Conservation (phyloP, 2,888 invertebrate species). For the Hylaea fasciaria region DNA sequence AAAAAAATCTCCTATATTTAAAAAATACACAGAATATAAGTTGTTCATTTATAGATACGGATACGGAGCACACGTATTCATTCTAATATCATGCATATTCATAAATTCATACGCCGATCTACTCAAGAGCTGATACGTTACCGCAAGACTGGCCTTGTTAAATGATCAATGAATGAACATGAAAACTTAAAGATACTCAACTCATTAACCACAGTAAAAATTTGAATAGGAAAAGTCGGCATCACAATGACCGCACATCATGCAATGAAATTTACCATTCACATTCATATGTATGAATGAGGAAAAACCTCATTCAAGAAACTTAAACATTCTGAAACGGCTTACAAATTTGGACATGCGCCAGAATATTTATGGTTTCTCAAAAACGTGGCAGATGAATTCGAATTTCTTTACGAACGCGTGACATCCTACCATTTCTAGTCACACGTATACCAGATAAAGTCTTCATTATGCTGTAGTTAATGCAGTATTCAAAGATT, state of each 20-base stretch:
- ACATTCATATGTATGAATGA: constrained; percentile 33
- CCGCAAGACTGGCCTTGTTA: constrained; percentile 1
- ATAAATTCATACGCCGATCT: constrained; percentile 1
- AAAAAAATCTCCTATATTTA: too few species aligned
- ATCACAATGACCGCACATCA: constrained; percentile 10
- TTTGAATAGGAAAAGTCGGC: constrained; percentile 14
- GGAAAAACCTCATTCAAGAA: constrained; percentile 32
- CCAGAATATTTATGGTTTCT: constrained; percentile 26
- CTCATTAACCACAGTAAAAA: background rate
- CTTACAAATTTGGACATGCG: constrained; percentile 28
- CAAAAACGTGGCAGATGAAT: constrained; percentile 19
- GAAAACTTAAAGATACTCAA: background rate
- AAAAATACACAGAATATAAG: too few species aligned
- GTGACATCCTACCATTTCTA: background rate
- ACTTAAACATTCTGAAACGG: constrained; percentile 25
- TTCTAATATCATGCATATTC: constrained; percentile 10
- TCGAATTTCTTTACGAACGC: constrained; percentile 11
- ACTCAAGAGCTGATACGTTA: background rate
- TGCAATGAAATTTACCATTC: constrained; percentile 15
- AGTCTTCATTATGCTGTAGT: background rate
- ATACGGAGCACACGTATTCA: too few species aligned
- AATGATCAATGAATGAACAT: constrained; percentile 15
- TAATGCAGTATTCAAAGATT: too few species aligned
- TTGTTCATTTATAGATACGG: too few species aligned
- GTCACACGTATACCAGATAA: background rate